Percentiles rank a stretch among this genome's conserved stretches.
phyloP scores from a whole-genome alignment of 2,888 invertebrate species.

The Acanthosoma haemorrhoidale region DNA sequence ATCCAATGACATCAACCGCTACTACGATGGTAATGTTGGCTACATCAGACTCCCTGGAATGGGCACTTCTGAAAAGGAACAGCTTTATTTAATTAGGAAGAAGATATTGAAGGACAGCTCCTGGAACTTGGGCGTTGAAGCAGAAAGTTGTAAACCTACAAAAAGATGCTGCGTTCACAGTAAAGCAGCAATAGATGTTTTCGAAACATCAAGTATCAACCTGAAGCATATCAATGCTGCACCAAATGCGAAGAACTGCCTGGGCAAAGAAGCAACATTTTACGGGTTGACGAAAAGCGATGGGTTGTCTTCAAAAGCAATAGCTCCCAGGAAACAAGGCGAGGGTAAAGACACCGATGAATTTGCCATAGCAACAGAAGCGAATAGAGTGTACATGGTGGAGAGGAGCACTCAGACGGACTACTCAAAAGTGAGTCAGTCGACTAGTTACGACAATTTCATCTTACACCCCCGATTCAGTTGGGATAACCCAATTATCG shows the following conservation, averaged over 20 bases:
- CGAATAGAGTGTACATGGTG: too few relatives aligned
- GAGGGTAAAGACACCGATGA: too few relatives aligned
- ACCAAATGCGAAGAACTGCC: too few relatives aligned
- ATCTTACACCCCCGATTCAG: background rate
- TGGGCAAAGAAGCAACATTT: too few relatives aligned
- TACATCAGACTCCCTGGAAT: background rate
- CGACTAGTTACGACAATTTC: conserved; percentile 15
- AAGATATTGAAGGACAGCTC: background rate
- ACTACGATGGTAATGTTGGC: too few relatives aligned
- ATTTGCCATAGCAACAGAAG: too few relatives aligned
- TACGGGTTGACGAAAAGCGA: too few relatives aligned
- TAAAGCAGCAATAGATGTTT: background rate
- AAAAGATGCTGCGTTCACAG: background rate
- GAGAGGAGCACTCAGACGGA: background rate
- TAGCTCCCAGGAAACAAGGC: too few relatives aligned
- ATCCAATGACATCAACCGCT: too few relatives aligned
- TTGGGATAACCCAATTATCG: conserved; percentile 6
- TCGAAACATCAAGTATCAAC: background rate
- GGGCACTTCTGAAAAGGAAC: background rate
- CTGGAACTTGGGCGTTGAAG: background rate
- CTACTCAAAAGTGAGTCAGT: background rate
- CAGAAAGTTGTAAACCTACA: background rate
- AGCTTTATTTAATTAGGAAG: background rate
- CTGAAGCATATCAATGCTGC: too few relatives aligned
- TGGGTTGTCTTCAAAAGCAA: too few relatives aligned